phyloP scores from a whole-genome alignment of 2,797 vertebrate species.

The Antrozous pallidus region DNA sequence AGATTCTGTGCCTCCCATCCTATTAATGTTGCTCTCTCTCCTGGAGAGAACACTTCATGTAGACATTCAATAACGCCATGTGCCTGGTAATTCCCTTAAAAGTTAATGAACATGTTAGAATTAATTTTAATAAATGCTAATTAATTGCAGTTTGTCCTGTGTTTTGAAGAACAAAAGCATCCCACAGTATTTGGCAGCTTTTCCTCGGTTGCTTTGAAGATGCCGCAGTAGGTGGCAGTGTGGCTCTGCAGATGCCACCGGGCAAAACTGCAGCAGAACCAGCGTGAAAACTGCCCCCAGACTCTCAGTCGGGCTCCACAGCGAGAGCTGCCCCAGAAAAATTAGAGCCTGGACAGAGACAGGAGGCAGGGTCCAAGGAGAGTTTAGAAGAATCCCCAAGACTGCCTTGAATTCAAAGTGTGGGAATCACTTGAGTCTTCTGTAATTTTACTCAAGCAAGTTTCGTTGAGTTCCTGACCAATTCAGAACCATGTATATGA shows the following conservation, averaged over 20 bases:
- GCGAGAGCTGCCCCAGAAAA: neutral
- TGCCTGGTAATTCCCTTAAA: conserved; percentile 7
- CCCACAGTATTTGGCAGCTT: neutral
- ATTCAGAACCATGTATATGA: neutral
- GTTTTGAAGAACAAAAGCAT: neutral
- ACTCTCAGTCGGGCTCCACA: rapidly evolving
- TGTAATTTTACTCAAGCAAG: neutral
- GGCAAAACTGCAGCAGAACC: neutral
- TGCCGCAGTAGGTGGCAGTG: conserved; percentile 82
- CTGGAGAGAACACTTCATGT: neutral
- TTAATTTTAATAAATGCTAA: neutral
- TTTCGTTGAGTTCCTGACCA: neutral
- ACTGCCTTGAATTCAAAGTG: neutral
- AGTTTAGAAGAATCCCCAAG: neutral
- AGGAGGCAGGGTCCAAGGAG: neutral
- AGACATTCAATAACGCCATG: neutral
- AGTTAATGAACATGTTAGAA: conserved; percentile 14
- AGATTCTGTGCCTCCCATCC: neutral
- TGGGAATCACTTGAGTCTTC: neutral
- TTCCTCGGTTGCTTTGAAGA: neutral
- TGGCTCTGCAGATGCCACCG: conserved; percentile 40
- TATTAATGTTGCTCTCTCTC: neutral
- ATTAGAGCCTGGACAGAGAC: neutral
- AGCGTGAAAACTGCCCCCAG: neutral
- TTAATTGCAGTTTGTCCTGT: neutral